Base-by-base conservation (phyloP, 2,888 invertebrate genomes). In the Liposcelis brunnea region DNA sequence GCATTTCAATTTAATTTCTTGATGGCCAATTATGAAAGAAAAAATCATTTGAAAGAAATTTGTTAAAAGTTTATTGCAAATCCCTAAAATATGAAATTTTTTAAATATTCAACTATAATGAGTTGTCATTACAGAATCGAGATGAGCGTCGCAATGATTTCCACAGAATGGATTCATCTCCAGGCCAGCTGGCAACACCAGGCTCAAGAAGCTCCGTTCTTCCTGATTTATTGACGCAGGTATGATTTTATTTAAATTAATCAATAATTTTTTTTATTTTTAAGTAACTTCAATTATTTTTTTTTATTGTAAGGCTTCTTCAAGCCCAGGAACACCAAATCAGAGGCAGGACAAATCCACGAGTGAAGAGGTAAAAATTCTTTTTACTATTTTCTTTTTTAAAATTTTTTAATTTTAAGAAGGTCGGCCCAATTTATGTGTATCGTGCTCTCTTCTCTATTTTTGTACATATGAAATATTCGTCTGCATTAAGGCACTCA, bases 141-240 rank as follows among this genome's bases (percentile, higher is more conserved):
- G 56, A 58, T 31, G 56, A 57, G 18, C 52, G 57, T 5, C 49
- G 68, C 48, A 64, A 83, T 52, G 78, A 66, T 47, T 65, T 65
- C 54, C 67, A 66, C 53, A 61, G 68, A 48, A 63, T 66, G 54
- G 68, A 69, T 51, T 66, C 66, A 31, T 67, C 68, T 10, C 67
- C 68, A 15, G 59, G 60, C 15, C 60, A 61, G 48, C 57, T 61
- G 43, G 59, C 59, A 16, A 58, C 61, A 36, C 60, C 62, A 18
- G 70, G 71, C 48, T 68, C 89, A 21, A 75, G 90, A 52, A 89
- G 87, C 68, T 87, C 87, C 46, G 94, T 94, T 47, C 72, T 95
- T 54, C 95, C 95, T 45, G 95, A 95, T 70, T 75, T 95, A 55
- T 75, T 95, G 53, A 93, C 91, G 60, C 89, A 85, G 69, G 82